A percentile compares a stretch with the other conserved stretches of the same genome.
Evolutionary conservation across 2,113 vertebrate species (phyloP).

Genomic region (Entelurus aequoreus): DNA sequence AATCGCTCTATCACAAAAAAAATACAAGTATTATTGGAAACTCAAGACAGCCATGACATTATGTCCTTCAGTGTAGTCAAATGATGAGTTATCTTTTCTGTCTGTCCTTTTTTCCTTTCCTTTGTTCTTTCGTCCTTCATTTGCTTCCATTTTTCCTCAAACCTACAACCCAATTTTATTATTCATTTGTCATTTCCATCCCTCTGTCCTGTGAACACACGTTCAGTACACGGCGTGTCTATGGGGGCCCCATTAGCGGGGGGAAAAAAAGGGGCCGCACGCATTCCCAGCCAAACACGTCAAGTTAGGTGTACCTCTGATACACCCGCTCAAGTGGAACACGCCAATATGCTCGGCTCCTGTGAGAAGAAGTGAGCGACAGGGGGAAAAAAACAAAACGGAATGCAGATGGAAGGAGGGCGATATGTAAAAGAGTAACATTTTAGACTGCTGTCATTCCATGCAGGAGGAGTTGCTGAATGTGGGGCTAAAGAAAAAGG

Average conservation of each 20-base stretch:
- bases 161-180: too few species aligned
- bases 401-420: conserved; percentile 1
- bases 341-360: conserved; percentile 71
- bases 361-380: conserved; percentile 20
- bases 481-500: conserved; percentile 29
- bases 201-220: conserved; percentile 6
- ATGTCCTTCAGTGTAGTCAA: too few species aligned
- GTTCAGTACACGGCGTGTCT: conserved; percentile 29
- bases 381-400: conserved; percentile 11
- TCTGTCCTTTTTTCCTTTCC: too few species aligned
- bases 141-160: too few species aligned
- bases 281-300: conserved; percentile 64
- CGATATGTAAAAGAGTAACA: background rate
- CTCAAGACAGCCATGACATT: too few species aligned
- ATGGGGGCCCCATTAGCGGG: conserved; percentile 74
- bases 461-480: conserved; percentile 27
- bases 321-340: conserved; percentile 76
- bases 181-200: background rate
- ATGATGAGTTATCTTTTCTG: too few species aligned
- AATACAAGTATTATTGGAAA: too few species aligned
- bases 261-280: conserved; percentile 61
- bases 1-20: too few species aligned
- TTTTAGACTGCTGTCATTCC: background rate
- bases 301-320: conserved; percentile 75
- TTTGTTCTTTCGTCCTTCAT: too few species aligned